Evolutionary conservation across 2,888 invertebrate species (phyloP), one percentile per base, ranked within the genome.

Genomic region (Dolomedes plantarius): DNA sequence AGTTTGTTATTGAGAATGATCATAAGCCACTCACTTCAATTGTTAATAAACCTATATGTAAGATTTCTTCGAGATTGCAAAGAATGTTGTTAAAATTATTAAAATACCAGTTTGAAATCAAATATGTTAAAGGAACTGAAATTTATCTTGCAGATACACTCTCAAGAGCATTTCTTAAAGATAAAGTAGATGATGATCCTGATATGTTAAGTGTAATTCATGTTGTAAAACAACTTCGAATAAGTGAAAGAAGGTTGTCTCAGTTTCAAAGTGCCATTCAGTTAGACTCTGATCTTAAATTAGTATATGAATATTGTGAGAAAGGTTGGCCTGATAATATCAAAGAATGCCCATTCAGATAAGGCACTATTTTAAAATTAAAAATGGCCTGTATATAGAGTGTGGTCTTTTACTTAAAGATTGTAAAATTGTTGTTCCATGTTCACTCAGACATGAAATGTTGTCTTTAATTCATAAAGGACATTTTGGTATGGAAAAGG

Each of bases 91-190:
- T 81, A 23, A 74, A 81, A 56, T 29, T 74, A n/a, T 29, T 56
- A 23, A 56, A 23, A 23, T 56, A 56, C 56, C 23, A 56, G 6
- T 56, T 16, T 74, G 13, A 32, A 0, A 19, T 74, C 16, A 0
- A 67, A 6, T 75, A 75, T 65, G 31, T 75, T 11, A 39, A 50
- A 19, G 69, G 62, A 3, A 75, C 29, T 23, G 2, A 75, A n/a
- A 75, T 74, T 75, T 62, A 69, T 69, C 16, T 81, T 2, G 74
- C 69, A 16, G 64, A 67, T 68, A n/a, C n/a, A 19, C 56, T 75
- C 16, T 81, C 68, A 5, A 32, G 23, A 13, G 56, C 69, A 13
- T 75, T n/a, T 23, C n/a, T 75, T 1, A 75, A 75, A 16, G 62
- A 81, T 16, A 41, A 65, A 2, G 29, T 72, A 0, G 19, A 1